These are phyloP conservation scores for Forpus xanthops DNA, from an alignment of 2,797 vertebrate species.

Conservation along the genomic window DNA sequence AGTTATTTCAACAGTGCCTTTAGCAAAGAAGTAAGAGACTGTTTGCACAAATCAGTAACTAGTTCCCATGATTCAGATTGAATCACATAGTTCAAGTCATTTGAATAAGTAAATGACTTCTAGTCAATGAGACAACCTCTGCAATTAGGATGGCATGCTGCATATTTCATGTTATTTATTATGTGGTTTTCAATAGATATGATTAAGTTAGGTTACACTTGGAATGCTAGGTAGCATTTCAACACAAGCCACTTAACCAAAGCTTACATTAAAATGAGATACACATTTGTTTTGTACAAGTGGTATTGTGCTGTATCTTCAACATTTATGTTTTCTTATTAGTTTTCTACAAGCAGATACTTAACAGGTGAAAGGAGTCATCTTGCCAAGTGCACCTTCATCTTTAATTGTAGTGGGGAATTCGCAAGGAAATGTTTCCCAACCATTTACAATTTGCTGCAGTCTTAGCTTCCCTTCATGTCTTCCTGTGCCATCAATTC, in stretches of 20 bases:
- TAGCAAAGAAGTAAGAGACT: constrained; percentile 21
- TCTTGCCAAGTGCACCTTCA: neutral
- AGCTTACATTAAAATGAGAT: neutral
- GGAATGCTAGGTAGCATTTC: constrained; percentile 23
- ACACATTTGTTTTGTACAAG: neutral
- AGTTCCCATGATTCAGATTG: constrained; percentile 48
- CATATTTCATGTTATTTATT: constrained; percentile 14
- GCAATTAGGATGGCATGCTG: constrained; percentile 19
- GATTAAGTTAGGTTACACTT: neutral
- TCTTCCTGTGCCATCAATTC: neutral
- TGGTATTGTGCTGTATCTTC: neutral
- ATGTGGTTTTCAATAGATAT: constrained; percentile 20
- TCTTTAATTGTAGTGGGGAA: neutral
- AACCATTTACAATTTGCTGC: neutral
- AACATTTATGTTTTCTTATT: neutral
- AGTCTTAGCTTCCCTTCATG: neutral
- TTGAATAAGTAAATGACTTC: constrained; percentile 38
- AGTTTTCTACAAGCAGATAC: neutral
- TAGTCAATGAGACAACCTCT: constrained; percentile 38
- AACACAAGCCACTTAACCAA: constrained; percentile 27
- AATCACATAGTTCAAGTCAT: constrained; percentile 36
- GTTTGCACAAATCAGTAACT: constrained; percentile 18
- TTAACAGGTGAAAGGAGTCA: neutral
- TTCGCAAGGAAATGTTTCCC: neutral
- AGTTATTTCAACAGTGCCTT: constrained; percentile 53